A percentile compares a stretch with the other conserved stretches of the same genome.
Evolutionary conservation across 2,888 invertebrate species (phyloP).

Genomic region (Parasteatoda lunata): DNA sequence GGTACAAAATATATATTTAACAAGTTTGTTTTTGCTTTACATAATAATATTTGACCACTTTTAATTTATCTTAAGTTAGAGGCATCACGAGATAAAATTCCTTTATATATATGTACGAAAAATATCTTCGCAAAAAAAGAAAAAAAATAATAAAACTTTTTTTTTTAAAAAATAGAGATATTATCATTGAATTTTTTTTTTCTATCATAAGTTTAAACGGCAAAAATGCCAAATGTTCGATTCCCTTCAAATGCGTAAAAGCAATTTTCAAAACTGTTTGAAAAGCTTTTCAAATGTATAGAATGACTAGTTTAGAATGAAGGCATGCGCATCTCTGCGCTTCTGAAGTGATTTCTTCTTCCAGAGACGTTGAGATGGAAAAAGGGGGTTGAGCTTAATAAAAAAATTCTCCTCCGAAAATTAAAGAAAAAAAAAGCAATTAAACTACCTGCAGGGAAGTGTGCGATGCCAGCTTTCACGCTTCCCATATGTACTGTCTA

Average conservation of each 20-base stretch:
- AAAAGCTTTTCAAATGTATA: not conserved
- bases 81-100: too few relatives aligned
- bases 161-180: too few relatives aligned
- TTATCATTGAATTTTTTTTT: too few relatives aligned
- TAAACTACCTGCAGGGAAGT: slow-evolving; percentile 55
- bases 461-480: slow-evolving; percentile 32
- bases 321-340: not conserved
- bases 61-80: too few relatives aligned
- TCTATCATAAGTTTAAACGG: too few relatives aligned
- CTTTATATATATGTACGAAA: too few relatives aligned
- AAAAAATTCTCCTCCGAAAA: not conserved
- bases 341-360: not conserved
- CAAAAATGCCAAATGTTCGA: too few relatives aligned
- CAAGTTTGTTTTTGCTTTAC: too few relatives aligned
- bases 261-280: not conserved
- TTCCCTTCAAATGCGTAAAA: not conserved
- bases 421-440: slow-evolving; percentile 54
- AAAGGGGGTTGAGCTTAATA: not conserved
- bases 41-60: too few relatives aligned
- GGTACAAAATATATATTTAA: too few relatives aligned
- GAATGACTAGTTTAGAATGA: not conserved
- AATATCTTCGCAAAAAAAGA: too few relatives aligned
- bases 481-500: slow-evolving; percentile 48
- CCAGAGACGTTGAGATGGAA: not conserved
- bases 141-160: too few relatives aligned